Percentiles rank a stretch among this genome's conserved stretches.
phyloP scores from a whole-genome alignment of 1,140 invertebrate species.

The Manduca sexta region DNA sequence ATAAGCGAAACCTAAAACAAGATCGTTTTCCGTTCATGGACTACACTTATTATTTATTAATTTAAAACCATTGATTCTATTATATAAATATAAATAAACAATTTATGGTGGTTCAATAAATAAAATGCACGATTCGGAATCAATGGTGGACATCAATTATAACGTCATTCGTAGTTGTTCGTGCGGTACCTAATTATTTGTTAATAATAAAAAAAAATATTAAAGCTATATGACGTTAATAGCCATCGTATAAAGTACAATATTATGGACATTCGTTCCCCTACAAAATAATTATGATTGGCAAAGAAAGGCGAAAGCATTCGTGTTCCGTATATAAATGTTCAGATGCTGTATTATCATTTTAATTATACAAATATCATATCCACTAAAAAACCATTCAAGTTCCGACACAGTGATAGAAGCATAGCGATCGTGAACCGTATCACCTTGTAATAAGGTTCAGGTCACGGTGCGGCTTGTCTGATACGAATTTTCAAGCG shows the following conservation, averaged over 20 bases:
- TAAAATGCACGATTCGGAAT: constrained; percentile 35
- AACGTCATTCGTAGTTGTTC: constrained; percentile 4
- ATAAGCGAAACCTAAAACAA: too few species aligned
- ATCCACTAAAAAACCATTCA: too few species aligned
- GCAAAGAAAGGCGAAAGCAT: constrained; percentile 8
- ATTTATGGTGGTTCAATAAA: constrained; percentile 26
- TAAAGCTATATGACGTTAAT: constrained; percentile 12
- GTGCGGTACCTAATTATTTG: neutral
- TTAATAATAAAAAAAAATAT: constrained; percentile 9
- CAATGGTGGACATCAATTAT: constrained; percentile 8
- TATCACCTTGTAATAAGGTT: too few species aligned
- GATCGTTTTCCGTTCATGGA: too few species aligned
- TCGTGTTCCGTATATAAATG: too few species aligned
- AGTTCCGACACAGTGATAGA: too few species aligned
- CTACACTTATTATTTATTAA: too few species aligned
- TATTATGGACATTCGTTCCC: neutral
- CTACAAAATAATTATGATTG: constrained; percentile 6
- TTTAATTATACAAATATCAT: too few species aligned
- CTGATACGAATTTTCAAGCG: too few species aligned
- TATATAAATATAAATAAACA: neutral
- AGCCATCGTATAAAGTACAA: constrained; percentile 10
- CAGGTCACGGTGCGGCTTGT: too few species aligned
- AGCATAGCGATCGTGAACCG: too few species aligned
- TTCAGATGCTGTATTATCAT: too few species aligned
- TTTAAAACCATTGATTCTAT: constrained; percentile 2